Evolutionary conservation across 2,113 vertebrate genomes (phyloP).

Genomic region (Corydoras sp.): DNA sequence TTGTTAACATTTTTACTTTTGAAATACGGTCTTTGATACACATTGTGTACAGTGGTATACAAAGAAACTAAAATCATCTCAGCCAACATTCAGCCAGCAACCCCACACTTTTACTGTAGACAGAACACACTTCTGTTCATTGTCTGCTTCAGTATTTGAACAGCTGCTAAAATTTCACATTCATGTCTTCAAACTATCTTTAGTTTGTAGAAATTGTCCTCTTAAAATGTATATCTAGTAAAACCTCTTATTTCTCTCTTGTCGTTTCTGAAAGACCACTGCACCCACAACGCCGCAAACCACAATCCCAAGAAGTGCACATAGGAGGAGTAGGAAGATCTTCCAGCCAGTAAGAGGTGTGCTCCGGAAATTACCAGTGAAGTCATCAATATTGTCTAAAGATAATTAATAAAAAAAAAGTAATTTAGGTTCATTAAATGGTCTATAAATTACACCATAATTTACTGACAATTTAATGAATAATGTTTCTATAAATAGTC

Average conservation of each 20-base stretch:
- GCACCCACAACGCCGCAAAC: conserved; percentile 93
- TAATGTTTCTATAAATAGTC: too few relatives aligned
- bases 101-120: neutral
- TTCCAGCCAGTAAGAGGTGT: conserved; percentile 93
- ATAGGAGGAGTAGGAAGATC: conserved; percentile 90
- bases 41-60: neutral
- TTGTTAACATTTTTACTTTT: neutral
- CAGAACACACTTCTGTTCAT: conserved; percentile 4
- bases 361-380: conserved; percentile 89
- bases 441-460: too few relatives aligned
- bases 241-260: conserved; percentile 96
- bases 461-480: neutral
- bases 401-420: neutral
- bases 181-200: conserved; percentile 40
- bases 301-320: conserved; percentile 88
- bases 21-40: conserved; percentile 5
- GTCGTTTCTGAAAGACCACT: conserved; percentile 96
- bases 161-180: conserved; percentile 66
- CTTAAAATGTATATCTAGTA: conserved; percentile 65
- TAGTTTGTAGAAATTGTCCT: conserved; percentile 38
- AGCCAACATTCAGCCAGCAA: conserved; percentile 8
- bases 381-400: conserved; percentile 88
- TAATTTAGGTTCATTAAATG: neutral
- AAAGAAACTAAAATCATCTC: neutral
- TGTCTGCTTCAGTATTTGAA: conserved; percentile 59